A percentile compares a stretch with the other conserved stretches of the same genome.
Evolutionary conservation across 2,888 invertebrate genomes (phyloP).

Genomic region (Arenicola marina): DNA sequence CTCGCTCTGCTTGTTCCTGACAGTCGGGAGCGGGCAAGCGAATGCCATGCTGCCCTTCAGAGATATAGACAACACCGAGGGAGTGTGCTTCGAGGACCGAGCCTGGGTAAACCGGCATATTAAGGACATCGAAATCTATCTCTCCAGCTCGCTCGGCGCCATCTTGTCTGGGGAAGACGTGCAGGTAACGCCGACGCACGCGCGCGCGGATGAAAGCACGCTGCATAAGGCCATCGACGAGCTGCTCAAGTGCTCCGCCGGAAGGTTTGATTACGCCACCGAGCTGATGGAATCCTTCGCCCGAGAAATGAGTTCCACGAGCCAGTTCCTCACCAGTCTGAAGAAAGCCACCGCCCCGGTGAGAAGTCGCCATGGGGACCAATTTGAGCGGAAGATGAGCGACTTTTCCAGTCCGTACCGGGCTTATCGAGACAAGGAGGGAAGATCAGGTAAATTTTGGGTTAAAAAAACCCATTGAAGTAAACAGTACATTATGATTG

Average conservation of each 20-base stretch:
- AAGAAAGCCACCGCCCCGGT: slow-evolving; percentile 23
- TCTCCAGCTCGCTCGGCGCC: slow-evolving; percentile 23
- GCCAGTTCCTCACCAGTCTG: slow-evolving; percentile 31
- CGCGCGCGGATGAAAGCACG: slow-evolving; percentile 26
- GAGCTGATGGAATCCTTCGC: slow-evolving; percentile 29
- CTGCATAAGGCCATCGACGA: slow-evolving; percentile 31
- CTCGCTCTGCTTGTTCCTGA: slow-evolving; percentile 16
- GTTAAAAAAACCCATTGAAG: too few relatives aligned
- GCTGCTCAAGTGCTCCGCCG: slow-evolving; percentile 26
- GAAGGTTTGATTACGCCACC: slow-evolving; percentile 30
- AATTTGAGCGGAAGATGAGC: slow-evolving; percentile 18
- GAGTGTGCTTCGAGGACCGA: slow-evolving; percentile 20
- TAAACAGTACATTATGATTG: too few relatives aligned
- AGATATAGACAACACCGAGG: slow-evolving; percentile 17
- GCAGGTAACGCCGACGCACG: slow-evolving; percentile 19
- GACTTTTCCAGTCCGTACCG: slow-evolving; percentile 30
- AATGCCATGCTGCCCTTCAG: slow-evolving; percentile 12
- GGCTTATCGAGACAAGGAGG: slow-evolving; percentile 30
- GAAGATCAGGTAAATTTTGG: slow-evolving; percentile 22
- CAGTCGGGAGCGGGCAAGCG: slow-evolving; percentile 9
- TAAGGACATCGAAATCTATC: slow-evolving; percentile 31
- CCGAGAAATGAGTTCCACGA: slow-evolving; percentile 12
- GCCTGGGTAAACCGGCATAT: slow-evolving; percentile 23
- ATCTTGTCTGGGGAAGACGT: slow-evolving; percentile 31
- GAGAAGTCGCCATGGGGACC: slow-evolving; percentile 6